phyloP scores from a whole-genome alignment of 2,797 vertebrate genomes.

The Peromyscus aztecus region DNA sequence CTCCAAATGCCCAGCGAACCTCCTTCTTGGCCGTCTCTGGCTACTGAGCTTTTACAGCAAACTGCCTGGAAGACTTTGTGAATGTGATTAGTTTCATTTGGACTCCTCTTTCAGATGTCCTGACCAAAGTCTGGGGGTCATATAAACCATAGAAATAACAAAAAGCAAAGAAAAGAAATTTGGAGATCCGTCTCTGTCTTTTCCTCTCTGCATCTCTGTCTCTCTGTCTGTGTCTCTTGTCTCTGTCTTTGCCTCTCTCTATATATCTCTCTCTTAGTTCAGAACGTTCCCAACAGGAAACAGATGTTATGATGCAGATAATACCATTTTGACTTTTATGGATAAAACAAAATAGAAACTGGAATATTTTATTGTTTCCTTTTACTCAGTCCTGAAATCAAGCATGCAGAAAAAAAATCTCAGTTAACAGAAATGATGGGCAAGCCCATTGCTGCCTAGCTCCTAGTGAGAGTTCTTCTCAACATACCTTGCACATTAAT shows the following conservation, averaged over 20 bases:
- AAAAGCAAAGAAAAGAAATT: constrained; percentile 61
- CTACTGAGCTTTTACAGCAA: constrained; percentile 76
- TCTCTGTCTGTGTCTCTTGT: background rate
- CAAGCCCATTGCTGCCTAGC: background rate
- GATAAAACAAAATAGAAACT: background rate
- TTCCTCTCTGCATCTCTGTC: background rate
- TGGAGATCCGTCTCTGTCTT: background rate
- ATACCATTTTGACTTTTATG: background rate
- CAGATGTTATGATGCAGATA: background rate
- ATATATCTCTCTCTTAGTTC: background rate
- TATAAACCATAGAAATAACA: constrained; percentile 72
- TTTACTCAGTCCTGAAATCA: background rate
- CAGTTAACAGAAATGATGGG: background rate
- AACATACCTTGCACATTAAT: background rate
- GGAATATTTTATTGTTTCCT: background rate
- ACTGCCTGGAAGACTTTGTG: constrained; percentile 78
- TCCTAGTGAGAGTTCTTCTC: background rate
- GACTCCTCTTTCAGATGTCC: constrained; percentile 78
- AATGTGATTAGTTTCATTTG: constrained; percentile 68
- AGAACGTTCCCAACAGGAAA: background rate
- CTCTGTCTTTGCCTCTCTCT: background rate
- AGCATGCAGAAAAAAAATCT: background rate
- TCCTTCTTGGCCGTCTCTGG: constrained; percentile 55
- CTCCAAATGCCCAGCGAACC: constrained; percentile 68
- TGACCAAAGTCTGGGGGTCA: constrained; percentile 78